Evolutionary conservation across 2,888 invertebrate species (phyloP).

Genomic region (Acanthopleura granulata): DNA sequence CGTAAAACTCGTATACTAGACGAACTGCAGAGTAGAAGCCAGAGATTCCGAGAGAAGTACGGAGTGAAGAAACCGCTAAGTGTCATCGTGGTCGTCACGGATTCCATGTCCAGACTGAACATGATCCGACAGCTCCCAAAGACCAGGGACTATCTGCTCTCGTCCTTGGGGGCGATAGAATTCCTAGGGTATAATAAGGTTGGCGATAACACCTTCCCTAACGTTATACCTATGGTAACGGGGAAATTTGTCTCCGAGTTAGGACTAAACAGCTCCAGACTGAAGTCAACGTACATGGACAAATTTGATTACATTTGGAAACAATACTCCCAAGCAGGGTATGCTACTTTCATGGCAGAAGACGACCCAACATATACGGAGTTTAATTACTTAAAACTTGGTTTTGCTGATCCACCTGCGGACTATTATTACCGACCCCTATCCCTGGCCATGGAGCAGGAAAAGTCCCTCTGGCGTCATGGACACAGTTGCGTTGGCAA

Average conservation of each 20-base stretch:
- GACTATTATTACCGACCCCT: slow-evolving; percentile 88
- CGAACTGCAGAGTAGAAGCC: neutral
- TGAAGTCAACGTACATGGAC: slow-evolving; percentile 33
- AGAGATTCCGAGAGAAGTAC: neutral
- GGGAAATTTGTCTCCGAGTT: slow-evolving; percentile 41
- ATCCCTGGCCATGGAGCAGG: slow-evolving; percentile 74
- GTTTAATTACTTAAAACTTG: slow-evolving; percentile 82
- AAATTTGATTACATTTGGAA: slow-evolving; percentile 87
- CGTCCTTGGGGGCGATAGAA: slow-evolving; percentile 79
- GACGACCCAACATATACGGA: slow-evolving; percentile 84
- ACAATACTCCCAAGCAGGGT: slow-evolving; percentile 80
- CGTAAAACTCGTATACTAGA: slow-evolving; percentile 20
- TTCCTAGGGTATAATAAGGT: slow-evolving; percentile 92
- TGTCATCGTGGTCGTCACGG: slow-evolving; percentile 84
- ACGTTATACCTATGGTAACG: slow-evolving; percentile 83
- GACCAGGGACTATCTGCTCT: slow-evolving; percentile 74
- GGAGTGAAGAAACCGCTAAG: slow-evolving; percentile 71
- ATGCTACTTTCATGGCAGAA: slow-evolving; percentile 85
- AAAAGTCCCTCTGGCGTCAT: slow-evolving; percentile 51
- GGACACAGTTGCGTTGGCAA: slow-evolving; percentile 77
- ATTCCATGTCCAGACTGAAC: slow-evolving; percentile 87
- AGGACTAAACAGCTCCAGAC: too few relatives aligned
- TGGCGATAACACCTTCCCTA: slow-evolving; percentile 93
- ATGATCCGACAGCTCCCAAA: slow-evolving; percentile 86
- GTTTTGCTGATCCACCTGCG: slow-evolving; percentile 83